Base-by-base conservation (phyloP, 2,888 invertebrate species). In the Limnephilus lunatus region DNA sequence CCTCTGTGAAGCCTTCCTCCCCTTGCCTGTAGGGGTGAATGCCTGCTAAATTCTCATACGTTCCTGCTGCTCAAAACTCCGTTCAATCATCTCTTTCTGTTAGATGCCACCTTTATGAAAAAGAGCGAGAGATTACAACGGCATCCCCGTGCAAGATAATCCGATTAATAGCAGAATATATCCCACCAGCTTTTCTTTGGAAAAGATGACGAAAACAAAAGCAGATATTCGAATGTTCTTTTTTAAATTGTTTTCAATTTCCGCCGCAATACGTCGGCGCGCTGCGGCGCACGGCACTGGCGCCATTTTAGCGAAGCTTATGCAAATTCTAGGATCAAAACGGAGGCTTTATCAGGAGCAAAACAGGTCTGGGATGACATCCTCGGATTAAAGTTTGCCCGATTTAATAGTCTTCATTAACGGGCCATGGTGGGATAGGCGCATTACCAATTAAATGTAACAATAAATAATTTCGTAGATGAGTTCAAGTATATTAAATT, bases 301-400 rank as follows among this genome's bases (percentile, higher is more conserved):
- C 53, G 83, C 83, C 83, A 83, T 83, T 32, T 83, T 83, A 25
- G 31, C 15, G 83, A 83, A 83, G 83, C 83, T 83, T 83, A 83
- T 83, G 83, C 83, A 83, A 83, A 83, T 83, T 83, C 83, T 32
- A 15, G 31, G 83, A n/a, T 83, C 83, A 83, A 83, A 83, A 83
- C 35, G 83, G 83, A 31, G 35, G 32, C 83, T 83, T 83, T 83
- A 83, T 83, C 83, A 14, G 32, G 83, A 83, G 32, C 83, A 30
- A 83, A 83, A 83, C 83, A 83, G 83, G 32, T 83, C 83, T 83
- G 32, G 83, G 35, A 83, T 83, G 83, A 83, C 32, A 83, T 83
- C 19, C 35, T 83, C 5, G 31, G 83, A 30, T 83, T 83, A 83
- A 83, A 35, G 32, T 83, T 83, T 83, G 35, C 35, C 25, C 83